Percentiles rank a stretch among this genome's conserved stretches.
phyloP scores from a whole-genome alignment of 2,113 vertebrate genomes.

The Cyanoliseus patagonus region DNA sequence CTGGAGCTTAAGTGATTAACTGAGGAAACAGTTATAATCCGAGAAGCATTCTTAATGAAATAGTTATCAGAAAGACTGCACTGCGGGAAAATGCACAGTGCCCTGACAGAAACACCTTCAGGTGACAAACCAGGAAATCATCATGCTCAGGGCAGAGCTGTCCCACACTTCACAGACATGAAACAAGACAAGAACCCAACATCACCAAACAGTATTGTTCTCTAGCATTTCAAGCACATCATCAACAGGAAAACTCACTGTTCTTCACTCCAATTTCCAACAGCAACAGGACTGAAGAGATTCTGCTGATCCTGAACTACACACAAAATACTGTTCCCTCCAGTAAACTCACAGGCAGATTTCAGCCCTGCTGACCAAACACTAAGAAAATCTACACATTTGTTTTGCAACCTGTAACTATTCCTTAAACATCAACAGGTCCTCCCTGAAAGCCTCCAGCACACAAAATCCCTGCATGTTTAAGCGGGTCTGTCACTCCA shows the following conservation, averaged over 20 bases:
- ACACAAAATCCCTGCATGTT: neutral
- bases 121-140: neutral
- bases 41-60: neutral
- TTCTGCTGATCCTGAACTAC: neutral
- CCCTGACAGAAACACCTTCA: rapidly evolving
- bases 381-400: neutral
- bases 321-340: neutral
- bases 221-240: neutral
- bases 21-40: neutral
- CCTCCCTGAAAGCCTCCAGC: neutral
- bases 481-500: neutral
- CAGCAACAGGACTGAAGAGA: neutral
- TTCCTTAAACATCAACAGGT: neutral
- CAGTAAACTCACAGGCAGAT: neutral
- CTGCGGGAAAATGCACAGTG: neutral
- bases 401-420: neutral
- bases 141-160: neutral
- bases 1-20: neutral
- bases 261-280: neutral
- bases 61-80: neutral
- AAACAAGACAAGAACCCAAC: neutral
- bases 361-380: neutral
- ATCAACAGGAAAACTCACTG: rapidly evolving
- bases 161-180: rapidly evolving
- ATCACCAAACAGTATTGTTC: rapidly evolving